A percentile compares a stretch with the other conserved stretches of the same genome.
Evolutionary conservation across 1,140 invertebrate species (phyloP).

Genomic region (Antheraea mylitta): DNA sequence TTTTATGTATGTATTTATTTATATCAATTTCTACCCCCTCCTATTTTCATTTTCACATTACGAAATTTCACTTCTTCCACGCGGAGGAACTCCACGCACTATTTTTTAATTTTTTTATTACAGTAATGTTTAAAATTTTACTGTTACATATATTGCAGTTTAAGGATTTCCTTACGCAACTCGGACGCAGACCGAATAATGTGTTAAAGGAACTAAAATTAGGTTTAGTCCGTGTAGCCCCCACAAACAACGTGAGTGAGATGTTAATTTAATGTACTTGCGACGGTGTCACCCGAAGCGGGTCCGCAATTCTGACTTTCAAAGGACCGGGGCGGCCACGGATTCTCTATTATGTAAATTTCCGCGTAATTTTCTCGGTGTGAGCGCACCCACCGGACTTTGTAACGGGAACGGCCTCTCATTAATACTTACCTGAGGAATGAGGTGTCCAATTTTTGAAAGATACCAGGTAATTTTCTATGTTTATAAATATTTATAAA

Average conservation of each 20-base stretch:
- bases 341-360: conserved; percentile 77
- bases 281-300: conserved; percentile 60
- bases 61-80: too few relatives aligned
- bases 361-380: conserved; percentile 65
- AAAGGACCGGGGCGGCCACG: conserved; percentile 68
- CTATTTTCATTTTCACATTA: too few relatives aligned
- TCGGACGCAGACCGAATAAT: neutral
- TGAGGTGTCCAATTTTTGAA: conserved; percentile 44
- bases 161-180: neutral
- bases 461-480: conserved; percentile 30
- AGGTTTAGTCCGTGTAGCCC: conserved; percentile 40
- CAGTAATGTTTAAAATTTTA: neutral
- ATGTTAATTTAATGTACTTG: conserved; percentile 72
- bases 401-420: conserved; percentile 59
- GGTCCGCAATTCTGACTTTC: conserved; percentile 52
- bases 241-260: conserved; percentile 62
- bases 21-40: too few relatives aligned
- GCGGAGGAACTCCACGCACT: too few relatives aligned
- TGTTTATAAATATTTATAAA: conserved; percentile 10
- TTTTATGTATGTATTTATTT: too few relatives aligned
- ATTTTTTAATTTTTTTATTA: neutral
- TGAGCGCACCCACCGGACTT: conserved; percentile 60
- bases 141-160: neutral
- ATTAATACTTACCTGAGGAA: conserved; percentile 60
- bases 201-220: conserved; percentile 37